phyloP scores from a whole-genome alignment of 1,140 invertebrate species.

The Ceratoteleas bidentatus region DNA sequence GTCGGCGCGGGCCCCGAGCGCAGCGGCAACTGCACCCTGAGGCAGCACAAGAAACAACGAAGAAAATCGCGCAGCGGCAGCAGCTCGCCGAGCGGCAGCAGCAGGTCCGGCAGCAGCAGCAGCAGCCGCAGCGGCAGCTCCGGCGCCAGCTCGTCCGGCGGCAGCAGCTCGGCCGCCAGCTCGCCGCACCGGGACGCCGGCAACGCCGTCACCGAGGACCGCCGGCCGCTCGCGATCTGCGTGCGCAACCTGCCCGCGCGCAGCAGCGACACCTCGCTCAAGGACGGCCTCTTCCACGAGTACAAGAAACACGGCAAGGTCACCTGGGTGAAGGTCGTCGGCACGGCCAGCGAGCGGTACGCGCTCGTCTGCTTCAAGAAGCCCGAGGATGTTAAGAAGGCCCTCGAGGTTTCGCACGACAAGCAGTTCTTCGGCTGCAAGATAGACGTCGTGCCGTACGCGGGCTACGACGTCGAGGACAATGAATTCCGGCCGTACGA shows the following conservation, averaged over 20 bases:
- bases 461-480: conserved; percentile 92
- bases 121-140: conserved; percentile 83
- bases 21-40: conserved; percentile 55
- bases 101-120: conserved; percentile 82
- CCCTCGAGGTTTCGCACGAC: conserved; percentile 96
- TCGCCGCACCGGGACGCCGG: conserved; percentile 76
- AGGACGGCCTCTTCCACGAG: conserved; percentile 98
- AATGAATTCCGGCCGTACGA: conserved; percentile 96
- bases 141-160: conserved; percentile 78
- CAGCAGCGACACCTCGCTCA: conserved; percentile 95
- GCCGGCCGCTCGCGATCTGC: conserved; percentile 92
- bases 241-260: conserved; percentile 94
- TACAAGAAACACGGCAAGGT: conserved; percentile 99
- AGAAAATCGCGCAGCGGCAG: conserved; percentile 80
- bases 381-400: conserved; percentile 97
- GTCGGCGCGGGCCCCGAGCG: conserved; percentile 60
- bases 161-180: conserved; percentile 79
- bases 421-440: conserved; percentile 98
- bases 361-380: conserved; percentile 97
- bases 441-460: conserved; percentile 94
- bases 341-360: conserved; percentile 90
- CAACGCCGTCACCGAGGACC: conserved; percentile 84
- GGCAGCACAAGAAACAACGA: conserved; percentile 78
- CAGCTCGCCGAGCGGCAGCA: conserved; percentile 83
- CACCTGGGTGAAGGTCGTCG: conserved; percentile 94